Percentiles rank a stretch among this genome's conserved stretches.
Evolutionary conservation across 2,888 invertebrate genomes (phyloP).

Genomic region (Clepsis dumicolana): DNA sequence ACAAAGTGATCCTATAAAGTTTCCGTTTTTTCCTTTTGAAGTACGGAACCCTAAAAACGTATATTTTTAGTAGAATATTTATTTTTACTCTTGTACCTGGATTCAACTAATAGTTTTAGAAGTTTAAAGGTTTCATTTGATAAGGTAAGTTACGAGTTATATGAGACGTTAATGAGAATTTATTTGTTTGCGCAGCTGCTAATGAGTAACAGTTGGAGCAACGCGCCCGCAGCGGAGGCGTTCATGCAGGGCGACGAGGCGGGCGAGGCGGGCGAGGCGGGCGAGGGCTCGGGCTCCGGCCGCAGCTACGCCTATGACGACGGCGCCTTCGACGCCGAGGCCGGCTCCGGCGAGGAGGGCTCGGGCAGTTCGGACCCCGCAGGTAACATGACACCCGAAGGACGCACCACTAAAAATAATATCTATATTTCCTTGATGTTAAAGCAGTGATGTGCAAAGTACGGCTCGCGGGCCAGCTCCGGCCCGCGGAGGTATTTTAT

Average conservation of each 20-base stretch:
- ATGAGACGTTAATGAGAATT: constrained; percentile 11
- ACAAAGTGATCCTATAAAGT: no score
- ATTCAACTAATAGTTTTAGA: background rate
- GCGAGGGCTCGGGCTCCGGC: constrained; percentile 87
- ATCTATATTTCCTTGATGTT: background rate
- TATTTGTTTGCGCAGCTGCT: constrained; percentile 62
- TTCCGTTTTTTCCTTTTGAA: no score
- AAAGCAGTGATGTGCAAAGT: no score
- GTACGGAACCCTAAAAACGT: no score
- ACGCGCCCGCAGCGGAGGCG: constrained; percentile 70
- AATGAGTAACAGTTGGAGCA: constrained; percentile 67
- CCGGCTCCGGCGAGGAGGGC: constrained; percentile 79
- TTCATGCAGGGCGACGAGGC: constrained; percentile 87
- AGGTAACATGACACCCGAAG: constrained; percentile 55
- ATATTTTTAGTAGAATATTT: no score
- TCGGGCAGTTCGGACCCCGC: constrained; percentile 69
- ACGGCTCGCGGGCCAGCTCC: no score
- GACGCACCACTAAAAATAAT: background rate
- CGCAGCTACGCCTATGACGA: constrained; percentile 80
- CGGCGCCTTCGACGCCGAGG: constrained; percentile 78
- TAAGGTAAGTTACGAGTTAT: background rate
- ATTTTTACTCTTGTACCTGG: background rate
- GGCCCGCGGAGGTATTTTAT: no score
- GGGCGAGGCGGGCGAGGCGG: constrained; percentile 54
- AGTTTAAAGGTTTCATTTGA: no score